Percentiles rank a stretch among this genome's conserved stretches.
Conservation (phyloP, 1,140 invertebrate species). For the Drosophila rhopaloa region DNA sequence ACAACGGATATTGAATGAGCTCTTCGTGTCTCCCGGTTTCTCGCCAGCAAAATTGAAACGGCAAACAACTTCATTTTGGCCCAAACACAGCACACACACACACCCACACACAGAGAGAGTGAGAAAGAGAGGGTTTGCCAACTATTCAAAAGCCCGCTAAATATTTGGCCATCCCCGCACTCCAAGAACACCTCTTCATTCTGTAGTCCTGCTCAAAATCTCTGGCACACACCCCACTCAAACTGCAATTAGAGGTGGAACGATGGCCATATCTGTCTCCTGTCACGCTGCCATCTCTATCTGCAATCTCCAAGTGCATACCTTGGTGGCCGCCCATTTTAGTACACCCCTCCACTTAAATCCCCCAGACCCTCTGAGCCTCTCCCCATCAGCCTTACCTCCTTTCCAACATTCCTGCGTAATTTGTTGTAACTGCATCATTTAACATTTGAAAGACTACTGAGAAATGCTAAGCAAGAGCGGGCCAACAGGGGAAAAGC, state of each 20-base stretch:
- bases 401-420: conserved; percentile 53
- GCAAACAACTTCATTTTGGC: conserved; percentile 71
- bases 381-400: not conserved
- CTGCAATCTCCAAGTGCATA: conserved; percentile 55
- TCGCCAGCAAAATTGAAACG: conserved; percentile 61
- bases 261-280: conserved; percentile 39
- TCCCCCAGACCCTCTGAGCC: not conserved
- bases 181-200: not conserved
- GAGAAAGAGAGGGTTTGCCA: conserved; percentile 20
- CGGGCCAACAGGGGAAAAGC: conserved; percentile 7
- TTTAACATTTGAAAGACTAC: conserved; percentile 78
- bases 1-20: conserved; percentile 73
- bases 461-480: conserved; percentile 38
- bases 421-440: conserved; percentile 78
- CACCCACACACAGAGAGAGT: conserved; percentile 4
- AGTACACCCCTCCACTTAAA: not conserved
- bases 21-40: conserved; percentile 11
- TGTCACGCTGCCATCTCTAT: conserved; percentile 40
- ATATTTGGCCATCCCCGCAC: conserved; percentile 39
- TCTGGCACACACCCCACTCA: conserved; percentile 10
- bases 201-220: conserved; percentile 25
- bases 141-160: conserved; percentile 68
- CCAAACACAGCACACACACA: conserved; percentile 16
- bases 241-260: conserved; percentile 38
- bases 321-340: conserved; percentile 6